These are phyloP conservation scores for Nomada hirtipes DNA, from an alignment of 2,888 invertebrate genomes.

Conservation along the genomic window DNA sequence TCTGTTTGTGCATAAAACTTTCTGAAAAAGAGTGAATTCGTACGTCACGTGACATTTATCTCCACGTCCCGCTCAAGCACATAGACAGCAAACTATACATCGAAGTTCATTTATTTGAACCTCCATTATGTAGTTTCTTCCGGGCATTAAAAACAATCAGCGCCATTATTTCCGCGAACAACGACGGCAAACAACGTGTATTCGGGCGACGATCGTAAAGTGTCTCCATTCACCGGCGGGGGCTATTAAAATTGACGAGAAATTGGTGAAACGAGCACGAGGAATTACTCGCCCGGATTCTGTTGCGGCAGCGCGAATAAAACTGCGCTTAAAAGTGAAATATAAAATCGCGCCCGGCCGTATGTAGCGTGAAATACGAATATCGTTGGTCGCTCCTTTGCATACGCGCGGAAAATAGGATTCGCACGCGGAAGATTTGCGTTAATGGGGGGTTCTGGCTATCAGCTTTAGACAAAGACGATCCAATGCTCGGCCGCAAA, in stretches of 20 bases:
- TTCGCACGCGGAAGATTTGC: conserved; percentile 29
- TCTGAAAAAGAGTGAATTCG: too few species aligned
- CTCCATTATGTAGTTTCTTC: not conserved
- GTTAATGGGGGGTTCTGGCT: conserved; percentile 10
- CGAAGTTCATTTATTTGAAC: not conserved
- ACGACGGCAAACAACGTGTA: not conserved
- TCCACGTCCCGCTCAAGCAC: too few species aligned
- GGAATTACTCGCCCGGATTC: not conserved
- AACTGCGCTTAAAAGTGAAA: conserved; percentile 8
- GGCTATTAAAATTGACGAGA: conserved; percentile 19
- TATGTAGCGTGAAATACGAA: conserved; percentile 5
- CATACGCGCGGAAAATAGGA: conserved; percentile 17
- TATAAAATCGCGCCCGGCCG: conserved; percentile 6
- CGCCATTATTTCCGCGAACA: not conserved
- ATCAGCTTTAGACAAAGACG: conserved; percentile 21
- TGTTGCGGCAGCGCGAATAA: not conserved
- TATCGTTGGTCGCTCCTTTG: not conserved
- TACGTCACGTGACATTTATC: too few species aligned
- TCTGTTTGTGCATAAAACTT: too few species aligned
- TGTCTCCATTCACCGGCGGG: not conserved
- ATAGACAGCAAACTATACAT: too few species aligned
- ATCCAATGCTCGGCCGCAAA: conserved; percentile 20
- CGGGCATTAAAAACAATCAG: not conserved
- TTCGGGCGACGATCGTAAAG: conserved; percentile 11
- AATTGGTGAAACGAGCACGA: not conserved